Percentiles rank a stretch among this genome's conserved stretches.
phyloP scores from a whole-genome alignment of 2,797 vertebrate genomes.

The Pangasius larnaudii region DNA sequence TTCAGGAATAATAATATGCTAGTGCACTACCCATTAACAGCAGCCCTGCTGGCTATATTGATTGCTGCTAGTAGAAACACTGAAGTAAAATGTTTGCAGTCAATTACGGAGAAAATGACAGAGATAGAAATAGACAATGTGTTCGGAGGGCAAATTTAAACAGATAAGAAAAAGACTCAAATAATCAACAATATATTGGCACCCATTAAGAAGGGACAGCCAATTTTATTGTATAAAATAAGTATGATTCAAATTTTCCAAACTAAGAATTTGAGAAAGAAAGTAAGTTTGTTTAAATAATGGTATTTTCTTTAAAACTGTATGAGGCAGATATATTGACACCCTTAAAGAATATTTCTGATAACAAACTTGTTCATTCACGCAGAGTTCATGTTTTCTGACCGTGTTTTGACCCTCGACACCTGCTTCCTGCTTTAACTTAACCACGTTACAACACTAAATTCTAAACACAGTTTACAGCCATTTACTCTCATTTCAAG shows the following conservation, averaged over 20 bases:
- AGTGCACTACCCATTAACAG: constrained; percentile 25
- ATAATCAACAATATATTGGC: background rate
- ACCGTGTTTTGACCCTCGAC: background rate
- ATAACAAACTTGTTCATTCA: background rate
- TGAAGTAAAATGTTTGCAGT: constrained; percentile 46
- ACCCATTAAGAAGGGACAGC: background rate
- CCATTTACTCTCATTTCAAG: background rate
- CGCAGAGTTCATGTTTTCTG: background rate
- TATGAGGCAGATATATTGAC: background rate
- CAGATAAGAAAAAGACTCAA: constrained; percentile 3
- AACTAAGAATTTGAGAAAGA: background rate
- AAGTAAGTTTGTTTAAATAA: background rate
- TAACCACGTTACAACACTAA: background rate
- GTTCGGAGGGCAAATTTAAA: background rate
- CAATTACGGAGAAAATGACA: constrained; percentile 37
- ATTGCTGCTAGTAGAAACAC: constrained; percentile 49
- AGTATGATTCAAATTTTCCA: background rate
- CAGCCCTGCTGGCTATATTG: constrained; percentile 36
- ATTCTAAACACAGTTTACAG: background rate
- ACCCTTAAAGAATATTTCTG: background rate
- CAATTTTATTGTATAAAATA: too few relatives aligned
- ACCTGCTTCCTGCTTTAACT: background rate
- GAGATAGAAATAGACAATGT: background rate
- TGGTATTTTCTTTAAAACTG: background rate
- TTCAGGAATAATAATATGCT: constrained; percentile 43